Base-by-base conservation (phyloP, 2,797 vertebrate species). In the Tamandua tetradactyla region DNA sequence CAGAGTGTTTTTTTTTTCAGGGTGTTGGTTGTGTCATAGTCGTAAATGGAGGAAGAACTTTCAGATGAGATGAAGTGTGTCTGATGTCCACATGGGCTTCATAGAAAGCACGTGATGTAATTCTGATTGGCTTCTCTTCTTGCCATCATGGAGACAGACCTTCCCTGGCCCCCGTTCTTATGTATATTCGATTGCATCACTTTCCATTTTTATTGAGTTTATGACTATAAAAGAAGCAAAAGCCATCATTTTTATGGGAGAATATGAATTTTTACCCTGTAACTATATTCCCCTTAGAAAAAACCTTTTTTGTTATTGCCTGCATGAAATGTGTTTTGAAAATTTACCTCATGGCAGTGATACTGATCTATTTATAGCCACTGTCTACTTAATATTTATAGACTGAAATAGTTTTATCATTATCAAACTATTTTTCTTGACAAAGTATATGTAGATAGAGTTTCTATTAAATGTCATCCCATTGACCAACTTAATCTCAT, bases 61-160 rank as follows among this genome's bases (percentile, higher is more conserved):
- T 95, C 95, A 97, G 92, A 76, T 69, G 27, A 97, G 89, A 98
- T 97, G 95, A 97, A 97, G 96, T 89, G 35, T 97, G 85, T 96
- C 95, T 97, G 96, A 96, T 96, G 82, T 95, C 96, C 96, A 96
- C 96, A 71, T 96, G 93, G 84, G 20, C 97, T 96, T 97, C 66
- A 25, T 88, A 87, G 80, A 96, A 96, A 94, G 74, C 42, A 40
- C 78, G 93, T 97, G 97, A 96, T 93, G 80, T 96, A 82, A 97
- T 96, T 97, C 79, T 5, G 14, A 55, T 82, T 75, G 96, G 94
- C 93, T 96, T 95, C 91, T 97, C 80, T 93, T 86, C 85, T 97
- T 93, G 89, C 68, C 82, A 15, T 98, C 69, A 71, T 17, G 0
- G 93, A 97, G 94, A 93, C 83, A 97, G 89, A 94, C 94, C 97